Base-by-base conservation (phyloP, 1,140 invertebrate species). In the Hesperophylax magnus region DNA sequence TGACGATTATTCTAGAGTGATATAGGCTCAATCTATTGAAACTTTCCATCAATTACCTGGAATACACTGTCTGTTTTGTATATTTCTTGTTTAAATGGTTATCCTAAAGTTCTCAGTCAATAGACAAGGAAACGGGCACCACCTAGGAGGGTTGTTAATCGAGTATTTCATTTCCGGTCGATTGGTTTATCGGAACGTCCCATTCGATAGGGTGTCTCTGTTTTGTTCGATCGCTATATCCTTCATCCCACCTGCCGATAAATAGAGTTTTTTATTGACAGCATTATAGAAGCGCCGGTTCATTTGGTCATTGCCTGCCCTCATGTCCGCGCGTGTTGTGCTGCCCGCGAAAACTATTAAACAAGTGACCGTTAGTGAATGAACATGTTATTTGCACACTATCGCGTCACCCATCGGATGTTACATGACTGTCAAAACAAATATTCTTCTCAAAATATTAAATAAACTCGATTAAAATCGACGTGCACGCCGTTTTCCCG, bases 251-350 rank as follows among this genome's bases (percentile, higher is more conserved):
- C 63, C 20, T 53, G 8, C 27, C 47, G 47, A 72, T 72, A 22
- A 24, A 72, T 47, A 71, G 69, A 72, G 47, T 52, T 15, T 69
- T n/a, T 24, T 72, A 72, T 54, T 72, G 69, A 72, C 69, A 72
- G 69, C 47, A 17, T 17, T 22, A 17, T 24, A 5, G 69, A 20
- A 54, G 69, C 47, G 52, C 39, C 47, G 47, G 39, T 27, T 72
- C 69, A 72, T 54, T 72, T 72, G 69, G 69, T 72, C 69, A 56
- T 54, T 20, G 47, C 47, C 47, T 72, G 69, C 22, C 69, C 52
- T 18, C 6, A 47, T 11, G 52, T 20, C 69, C 69, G 47, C 69
- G 69, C n/a, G 31, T 65, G 17, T 8, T 11, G 52, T 17, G 69
- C 52, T 11, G 20, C 4, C 3, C 47, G 69, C 17, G 20, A 47